A percentile compares a stretch with the other conserved stretches of the same genome.
These are phyloP conservation scores for Smutsia temminckii DNA, from an alignment of 2,797 vertebrate genomes.

Conservation along the genomic window DNA sequence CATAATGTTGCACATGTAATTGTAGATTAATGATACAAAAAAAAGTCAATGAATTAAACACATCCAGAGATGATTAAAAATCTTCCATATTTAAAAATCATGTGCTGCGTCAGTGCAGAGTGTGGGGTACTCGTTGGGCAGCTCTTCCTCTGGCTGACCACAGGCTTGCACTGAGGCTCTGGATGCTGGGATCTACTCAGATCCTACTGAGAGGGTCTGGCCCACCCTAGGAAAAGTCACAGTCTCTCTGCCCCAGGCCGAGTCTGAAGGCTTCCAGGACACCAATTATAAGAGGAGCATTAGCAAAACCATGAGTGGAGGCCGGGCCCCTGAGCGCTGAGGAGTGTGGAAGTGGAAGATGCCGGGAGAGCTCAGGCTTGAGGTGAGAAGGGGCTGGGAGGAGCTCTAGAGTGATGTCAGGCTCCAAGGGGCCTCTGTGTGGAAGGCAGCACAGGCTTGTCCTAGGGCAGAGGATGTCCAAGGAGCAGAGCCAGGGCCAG, in stretches of 20 bases:
- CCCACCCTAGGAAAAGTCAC: not conserved
- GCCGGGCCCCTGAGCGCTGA: not conserved
- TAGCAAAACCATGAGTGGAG: not conserved
- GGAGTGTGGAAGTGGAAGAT: not conserved
- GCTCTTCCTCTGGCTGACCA: not conserved
- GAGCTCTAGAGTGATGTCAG: not conserved
- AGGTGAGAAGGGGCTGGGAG: not conserved
- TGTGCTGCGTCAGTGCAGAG: rapidly evolving
- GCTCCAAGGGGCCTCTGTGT: not conserved
- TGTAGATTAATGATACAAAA: too few species aligned
- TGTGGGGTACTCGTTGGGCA: not conserved
- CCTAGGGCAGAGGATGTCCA: too few species aligned
- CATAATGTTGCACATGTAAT: too few species aligned
- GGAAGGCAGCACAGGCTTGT: not conserved
- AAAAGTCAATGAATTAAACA: conserved; percentile 15
- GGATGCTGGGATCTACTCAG: not conserved
- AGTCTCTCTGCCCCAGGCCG: not conserved
- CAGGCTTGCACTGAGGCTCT: not conserved
- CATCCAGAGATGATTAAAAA: not conserved
- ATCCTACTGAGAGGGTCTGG: not conserved
- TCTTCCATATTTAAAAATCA: not conserved
- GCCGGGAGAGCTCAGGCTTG: not conserved
- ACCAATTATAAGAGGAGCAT: not conserved
- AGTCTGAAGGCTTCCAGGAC: not conserved
- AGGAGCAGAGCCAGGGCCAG: not conserved